These are phyloP conservation scores for Leptopilina clavipes DNA, from an alignment of 1,140 invertebrate genomes.

Conservation along the genomic window DNA sequence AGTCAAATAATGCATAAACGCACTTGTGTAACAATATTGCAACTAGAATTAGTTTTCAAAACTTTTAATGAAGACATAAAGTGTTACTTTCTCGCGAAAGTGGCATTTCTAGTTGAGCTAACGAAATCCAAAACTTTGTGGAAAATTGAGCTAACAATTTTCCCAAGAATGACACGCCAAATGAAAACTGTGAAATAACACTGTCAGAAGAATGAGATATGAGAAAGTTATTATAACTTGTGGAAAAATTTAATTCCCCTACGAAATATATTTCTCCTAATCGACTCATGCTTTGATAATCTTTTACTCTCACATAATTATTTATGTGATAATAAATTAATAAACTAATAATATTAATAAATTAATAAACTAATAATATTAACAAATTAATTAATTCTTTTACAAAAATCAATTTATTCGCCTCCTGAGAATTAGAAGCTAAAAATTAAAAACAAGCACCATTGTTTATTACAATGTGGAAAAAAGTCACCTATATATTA, in stretches of 20 bases:
- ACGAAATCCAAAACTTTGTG: slow-evolving; percentile 20
- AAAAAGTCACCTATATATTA: no score
- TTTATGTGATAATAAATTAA: no score
- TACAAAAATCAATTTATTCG: no score
- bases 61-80: slow-evolving; percentile 33
- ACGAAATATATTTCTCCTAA: neutral
- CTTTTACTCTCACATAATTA: no score
- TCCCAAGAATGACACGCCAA: neutral
- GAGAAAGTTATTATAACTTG: neutral
- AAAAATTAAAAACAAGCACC: no score
- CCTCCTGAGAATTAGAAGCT: no score
- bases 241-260: neutral
- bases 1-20: neutral
- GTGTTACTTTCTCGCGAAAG: slow-evolving; percentile 25
- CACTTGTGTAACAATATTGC: slow-evolving; percentile 1
- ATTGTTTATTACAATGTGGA: no score
- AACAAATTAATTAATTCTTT: no score
- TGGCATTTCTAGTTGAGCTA: slow-evolving; percentile 26
- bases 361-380: no score
- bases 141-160: slow-evolving; percentile 29
- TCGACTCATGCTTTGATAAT: no score
- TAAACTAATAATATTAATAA: no score
- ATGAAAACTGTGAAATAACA: slow-evolving; percentile 8
- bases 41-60: slow-evolving; percentile 19
- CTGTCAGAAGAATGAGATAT: neutral